Percentiles rank a stretch among this genome's conserved stretches.
These are phyloP conservation scores for Pelobates cultripes DNA, from an alignment of 2,797 vertebrate genomes.

Conservation along the genomic window DNA sequence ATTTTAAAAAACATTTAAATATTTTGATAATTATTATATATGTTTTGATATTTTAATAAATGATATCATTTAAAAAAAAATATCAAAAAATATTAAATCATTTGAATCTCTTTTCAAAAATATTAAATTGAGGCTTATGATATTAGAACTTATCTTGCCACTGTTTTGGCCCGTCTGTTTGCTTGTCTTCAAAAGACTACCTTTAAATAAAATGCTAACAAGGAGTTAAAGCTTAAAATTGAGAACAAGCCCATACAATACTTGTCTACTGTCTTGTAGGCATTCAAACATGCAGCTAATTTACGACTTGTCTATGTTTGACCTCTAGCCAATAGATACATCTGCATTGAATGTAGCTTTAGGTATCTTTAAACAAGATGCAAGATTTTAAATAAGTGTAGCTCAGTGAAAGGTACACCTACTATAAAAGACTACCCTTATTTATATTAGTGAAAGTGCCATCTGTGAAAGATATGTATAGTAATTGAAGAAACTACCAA, in stretches of 20 bases:
- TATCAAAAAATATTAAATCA: no score
- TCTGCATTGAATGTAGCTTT: not conserved
- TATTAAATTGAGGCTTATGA: no score
- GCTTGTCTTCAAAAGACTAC: no score
- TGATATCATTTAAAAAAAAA: no score
- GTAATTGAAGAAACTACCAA: not conserved
- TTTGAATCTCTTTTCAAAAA: no score
- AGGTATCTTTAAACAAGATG: not conserved
- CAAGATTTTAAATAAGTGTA: not conserved
- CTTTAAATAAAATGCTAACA: no score
- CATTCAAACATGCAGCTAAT: not conserved
- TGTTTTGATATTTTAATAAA: no score
- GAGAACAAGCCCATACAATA: not conserved
- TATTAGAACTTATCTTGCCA: no score
- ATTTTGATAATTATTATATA: no score
- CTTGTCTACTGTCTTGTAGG: constrained; percentile 1
- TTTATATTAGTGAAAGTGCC: constrained; percentile 27
- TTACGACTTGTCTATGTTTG: not conserved
- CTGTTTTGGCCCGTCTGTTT: no score
- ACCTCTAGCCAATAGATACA: constrained; percentile 12
- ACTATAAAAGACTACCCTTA: constrained; percentile 9
- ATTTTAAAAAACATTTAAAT: no score
- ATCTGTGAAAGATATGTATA: constrained; percentile 7
- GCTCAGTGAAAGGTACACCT: not conserved
- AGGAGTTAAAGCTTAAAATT: no score